Base-by-base conservation (phyloP, 2,113 vertebrate genomes). In the Hypanus sabinus region DNA sequence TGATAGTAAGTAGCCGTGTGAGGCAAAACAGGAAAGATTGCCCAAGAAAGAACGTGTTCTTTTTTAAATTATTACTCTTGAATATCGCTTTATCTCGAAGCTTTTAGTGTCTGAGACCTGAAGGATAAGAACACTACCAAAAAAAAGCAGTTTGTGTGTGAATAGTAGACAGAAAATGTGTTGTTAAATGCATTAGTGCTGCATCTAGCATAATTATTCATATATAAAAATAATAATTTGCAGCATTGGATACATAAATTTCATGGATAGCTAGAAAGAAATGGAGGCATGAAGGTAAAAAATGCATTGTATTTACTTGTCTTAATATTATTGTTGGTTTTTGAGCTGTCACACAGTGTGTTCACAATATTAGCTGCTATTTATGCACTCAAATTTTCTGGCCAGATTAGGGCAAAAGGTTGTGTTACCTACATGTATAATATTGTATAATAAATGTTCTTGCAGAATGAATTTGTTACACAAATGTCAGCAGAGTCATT, bases 401-500 rank as follows among this genome's bases (percentile, higher is more conserved):
- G 94, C 95, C 96, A 97, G 95, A 96, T 97, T 96, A 96, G 95
- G 95, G 94, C 96, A 94, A 95, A 96, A 97, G 96, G 95, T 96
- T 97, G 95, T 96, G 95, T 96, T 95, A 95, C 95, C 94, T 94
- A 95, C 94, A 94, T 96, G 95, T 96, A 96, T 96, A 96, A 97
- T 97, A 96, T 96, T 97, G 96, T 96, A 96, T 96, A 97, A 97
- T 97, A 95, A 97, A 95, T 96, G 94, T 97, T 97, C 96, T 97
- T 95, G 94, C 96, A 96, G 96, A 96, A 96, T 96, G 96, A 96
- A 96, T 97, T 96, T 97, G 96, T 97, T 97, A 96, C 96, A 96
- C 95, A 95, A 96, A 96, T 97, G 97, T 97, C 97, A 97, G 95
- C 96, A 95, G 96, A 97, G 96, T 97, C 97, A 96, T 96, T 97